Evolutionary conservation across 2,797 vertebrate species (phyloP).

Genomic region (Coilia nasus): DNA sequence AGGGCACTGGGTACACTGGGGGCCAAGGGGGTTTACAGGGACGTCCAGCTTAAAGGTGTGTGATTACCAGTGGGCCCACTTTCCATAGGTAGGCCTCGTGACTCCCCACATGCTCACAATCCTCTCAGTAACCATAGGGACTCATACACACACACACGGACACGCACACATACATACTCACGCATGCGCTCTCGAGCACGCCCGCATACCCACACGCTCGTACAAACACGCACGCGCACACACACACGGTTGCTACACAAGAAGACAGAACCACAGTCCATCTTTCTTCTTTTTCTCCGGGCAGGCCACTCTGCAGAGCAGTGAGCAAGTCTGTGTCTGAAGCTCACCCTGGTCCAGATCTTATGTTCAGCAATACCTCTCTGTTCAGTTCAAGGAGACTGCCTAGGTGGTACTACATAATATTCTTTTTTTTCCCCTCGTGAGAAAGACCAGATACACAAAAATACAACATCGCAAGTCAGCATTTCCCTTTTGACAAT

Average conservation of each 20-base stretch:
- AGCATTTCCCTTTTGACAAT: slow-evolving; percentile 15
- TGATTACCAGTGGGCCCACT: background rate
- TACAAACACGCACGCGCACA: background rate
- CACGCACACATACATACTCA: slow-evolving; percentile 7
- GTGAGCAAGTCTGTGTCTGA: background rate
- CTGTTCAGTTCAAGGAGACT: background rate
- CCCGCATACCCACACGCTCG: too few relatives aligned
- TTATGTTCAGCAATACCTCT: background rate
- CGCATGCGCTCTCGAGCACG: too few relatives aligned
- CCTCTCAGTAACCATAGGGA: slow-evolving; percentile 23
- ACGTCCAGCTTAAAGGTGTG: background rate
- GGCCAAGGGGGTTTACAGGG: background rate
- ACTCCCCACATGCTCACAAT: slow-evolving; percentile 40
- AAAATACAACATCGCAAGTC: background rate
- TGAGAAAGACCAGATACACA: background rate
- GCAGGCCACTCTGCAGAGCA: background rate
- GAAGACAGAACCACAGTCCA: background rate
- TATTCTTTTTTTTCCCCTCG: background rate
- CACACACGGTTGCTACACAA: background rate
- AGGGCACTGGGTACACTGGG: background rate
- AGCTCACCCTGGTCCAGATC: background rate
- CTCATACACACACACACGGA: background rate
- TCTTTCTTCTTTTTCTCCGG: background rate
- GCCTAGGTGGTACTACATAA: background rate
- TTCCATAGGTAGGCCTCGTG: slow-evolving; percentile 24